Base-by-base conservation (phyloP, 2,888 invertebrate genomes). In the Drosophila conformis region DNA sequence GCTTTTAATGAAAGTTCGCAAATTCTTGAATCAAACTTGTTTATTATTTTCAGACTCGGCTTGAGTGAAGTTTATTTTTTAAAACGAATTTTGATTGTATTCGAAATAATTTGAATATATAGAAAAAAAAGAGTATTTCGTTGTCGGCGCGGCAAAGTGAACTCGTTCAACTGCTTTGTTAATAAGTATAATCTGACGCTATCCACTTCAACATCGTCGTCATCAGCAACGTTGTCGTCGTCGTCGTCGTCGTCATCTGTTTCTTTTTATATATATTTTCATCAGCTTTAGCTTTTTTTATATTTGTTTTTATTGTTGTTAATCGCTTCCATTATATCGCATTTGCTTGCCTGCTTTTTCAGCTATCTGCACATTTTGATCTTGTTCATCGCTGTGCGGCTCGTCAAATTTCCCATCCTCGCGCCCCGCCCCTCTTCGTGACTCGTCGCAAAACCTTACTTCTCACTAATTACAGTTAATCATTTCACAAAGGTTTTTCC, bases 251-350 rank as follows among this genome's bases (percentile, higher is more conserved):
- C 25, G 46, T 76, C 73, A 33, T 69, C 54, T 58, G 64, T 76
- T 61, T 78, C 58, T 27, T 38, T 21, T 52, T 15, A 1, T 54
- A 6, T 21, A 2, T 29, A 4, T 57, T 15, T 31, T 29, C 29
- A 67, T 72, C 66, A 68, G 71, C 70, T 78, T 73, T 70, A 74
- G 68, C 51, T 27, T 40, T 46, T 54, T 64, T 71, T 77, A 52
- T 69, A 31, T 62, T 56, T 58, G 61, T 63, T 80, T 84, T 89
- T 84, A 89, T 87, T 85, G 87, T 72, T 87, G 90, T 75, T 87
- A 87, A 87, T 88, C 89, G 90, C 77, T 88, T 86, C 82, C 82
- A 88, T 87, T 88, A 90, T 87, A 90, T 80, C 82, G 80, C 83
- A 78, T 80, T 76, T 83, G 75, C 62, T 66, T 78, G 75, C 51